Evolutionary conservation across 2,888 invertebrate species (phyloP), one percentile per base, ranked within the genome.

Genomic region (Drosophila subsilvestris): DNA sequence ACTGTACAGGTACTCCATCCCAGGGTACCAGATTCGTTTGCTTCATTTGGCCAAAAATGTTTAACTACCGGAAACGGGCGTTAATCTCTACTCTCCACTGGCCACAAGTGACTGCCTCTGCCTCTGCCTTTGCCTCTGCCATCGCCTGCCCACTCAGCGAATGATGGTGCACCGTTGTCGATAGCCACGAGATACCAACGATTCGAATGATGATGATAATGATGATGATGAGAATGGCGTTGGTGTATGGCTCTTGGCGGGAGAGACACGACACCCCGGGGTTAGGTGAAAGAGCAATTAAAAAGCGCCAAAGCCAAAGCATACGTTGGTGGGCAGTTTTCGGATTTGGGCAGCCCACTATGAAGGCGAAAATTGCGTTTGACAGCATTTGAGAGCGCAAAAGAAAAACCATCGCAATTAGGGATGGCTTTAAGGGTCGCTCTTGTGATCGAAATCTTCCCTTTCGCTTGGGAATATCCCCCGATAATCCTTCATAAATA

Each of bases 221-320:
- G 43, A 45, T 50, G 69, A 27, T 27, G 49, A 27, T 49, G 57
- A 27, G 18, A 49, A 20, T 42, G 66, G 53, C 62, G 61, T 56
- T 69, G 63, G 59, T 58, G 51, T 60, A 18, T 25, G 1, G 37
- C 45, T 18, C 47, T 22, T 22, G 45, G 53, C 22, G 49, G 47
- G 10, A 14, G 55, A 20, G 32, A 47, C 58, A 66, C 61, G 27
- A 27, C 27, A 27, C 27, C 27, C 27, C 32, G 32, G 32, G 32
- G 37, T 14, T 14, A 14, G 47, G 53, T 68, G 78, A 70, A 68
- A 77, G 74, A 87, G 85, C 87, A 84, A 84, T 84, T 84, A 84
- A 84, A 84, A 81, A 12, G 61, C 71, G 77, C 47, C 47, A 57
- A 37, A 57, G 50, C 44, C 14, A 49, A 14, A 29, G 14, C 44